Base-by-base conservation (phyloP, 2,888 invertebrate species). In the Harpalus rufipes region DNA sequence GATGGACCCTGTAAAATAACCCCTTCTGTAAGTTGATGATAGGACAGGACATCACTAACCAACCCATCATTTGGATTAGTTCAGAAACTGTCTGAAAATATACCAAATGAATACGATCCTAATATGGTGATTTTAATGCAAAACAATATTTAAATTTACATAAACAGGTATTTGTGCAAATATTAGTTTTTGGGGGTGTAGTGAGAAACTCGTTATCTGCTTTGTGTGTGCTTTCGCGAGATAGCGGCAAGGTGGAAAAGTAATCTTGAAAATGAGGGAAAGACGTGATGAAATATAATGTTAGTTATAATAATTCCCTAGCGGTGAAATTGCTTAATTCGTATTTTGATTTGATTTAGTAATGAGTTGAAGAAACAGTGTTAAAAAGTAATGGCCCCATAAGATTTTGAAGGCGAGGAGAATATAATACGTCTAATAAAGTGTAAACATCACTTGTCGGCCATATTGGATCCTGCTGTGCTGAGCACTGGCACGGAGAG, bases 391-490 rank as follows among this genome's bases (percentile, higher is more conserved):
- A 76, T 74, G 41, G 76, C 21, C 7, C 51, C 56, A 76, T 76
- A 56, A 76, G 51, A 51, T 58, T 74, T 74, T 74, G 16, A 18
- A 51, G 74, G 18, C 74, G 51, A 74, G 44, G 51, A 74, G 44
- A 74, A 58, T 76, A 76, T 76, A 76, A 56, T 76, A 76, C 68
- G 41, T 72, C 21, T 79, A 59, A 79, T 79, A 79, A 79, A 59
- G 58, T 79, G 79, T 59, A 32, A 79, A 58, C 79, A 59, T 59
- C 79, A 18, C 59, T 79, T 79, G 79, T 58, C 25, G 59, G 79
- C 59, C 59, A 79, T 79, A 59, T 79, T 79, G 79, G 39, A 58
- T 32, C 59, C 59, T 39, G 76, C 51, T 56, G 41, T 39, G 76
- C 51, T 56, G 41, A 44, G 74, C 16, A 51, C 16, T 32, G 32